These are phyloP conservation scores for Sphaeramia orbicularis DNA, from an alignment of 2,797 vertebrate species.

Conservation along the genomic window DNA sequence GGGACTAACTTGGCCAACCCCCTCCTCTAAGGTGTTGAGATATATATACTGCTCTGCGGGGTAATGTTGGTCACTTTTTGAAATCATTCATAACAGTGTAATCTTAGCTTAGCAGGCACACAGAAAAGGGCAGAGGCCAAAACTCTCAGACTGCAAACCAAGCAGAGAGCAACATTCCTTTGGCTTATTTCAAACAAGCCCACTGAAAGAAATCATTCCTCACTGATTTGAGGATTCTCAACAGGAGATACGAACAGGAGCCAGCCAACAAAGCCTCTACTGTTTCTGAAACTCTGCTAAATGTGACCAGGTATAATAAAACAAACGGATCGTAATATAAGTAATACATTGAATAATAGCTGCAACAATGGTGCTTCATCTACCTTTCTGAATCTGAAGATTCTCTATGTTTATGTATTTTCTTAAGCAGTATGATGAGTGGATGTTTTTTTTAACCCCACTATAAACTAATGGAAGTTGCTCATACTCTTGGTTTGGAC, in stretches of 20 bases:
- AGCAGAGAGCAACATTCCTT: slow-evolving; percentile 71
- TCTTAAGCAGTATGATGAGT: slow-evolving; percentile 21
- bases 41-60: slow-evolving; percentile 22
- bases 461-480: slow-evolving; percentile 44
- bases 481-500: slow-evolving; percentile 25
- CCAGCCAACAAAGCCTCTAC: slow-evolving; percentile 57
- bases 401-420: slow-evolving; percentile 11
- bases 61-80: not conserved
- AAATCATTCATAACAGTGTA: slow-evolving; percentile 3
- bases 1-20: slow-evolving; percentile 25
- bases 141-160: slow-evolving; percentile 50
- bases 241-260: slow-evolving; percentile 54
- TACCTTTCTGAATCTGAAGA: not conserved
- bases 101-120: slow-evolving; percentile 44
- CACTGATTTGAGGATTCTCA: slow-evolving; percentile 79
- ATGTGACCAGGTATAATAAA: not conserved
- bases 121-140: slow-evolving; percentile 67
- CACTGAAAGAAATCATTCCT: slow-evolving; percentile 73
- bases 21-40: slow-evolving; percentile 11
- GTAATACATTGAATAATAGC: not conserved
- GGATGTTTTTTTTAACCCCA: slow-evolving; percentile 63
- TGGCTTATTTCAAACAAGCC: slow-evolving; percentile 75
- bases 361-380: not conserved
- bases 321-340: not conserved
- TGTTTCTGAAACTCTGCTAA: slow-evolving; percentile 44